Percentiles rank a stretch among this genome's conserved stretches.
Conservation (phyloP, 1,140 invertebrate genomes). For the Ruditapes philippinarum region DNA sequence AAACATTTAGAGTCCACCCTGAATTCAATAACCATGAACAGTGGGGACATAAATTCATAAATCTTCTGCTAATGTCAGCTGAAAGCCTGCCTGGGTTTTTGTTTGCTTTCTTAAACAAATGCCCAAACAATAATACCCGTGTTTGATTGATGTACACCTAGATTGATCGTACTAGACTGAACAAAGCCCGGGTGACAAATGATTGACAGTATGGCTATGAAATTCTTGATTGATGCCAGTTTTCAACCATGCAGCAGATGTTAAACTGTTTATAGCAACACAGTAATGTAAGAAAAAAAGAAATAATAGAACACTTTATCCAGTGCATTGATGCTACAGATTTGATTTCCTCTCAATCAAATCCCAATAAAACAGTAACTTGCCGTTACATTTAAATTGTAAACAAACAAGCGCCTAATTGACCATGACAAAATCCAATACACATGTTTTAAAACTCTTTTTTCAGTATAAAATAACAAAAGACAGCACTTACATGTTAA, state of each 20-base stretch:
- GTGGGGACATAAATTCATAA: constrained; percentile 67
- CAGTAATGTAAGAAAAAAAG: background rate
- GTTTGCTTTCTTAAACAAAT: constrained; percentile 85
- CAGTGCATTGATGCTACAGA: no score
- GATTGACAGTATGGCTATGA: constrained; percentile 86
- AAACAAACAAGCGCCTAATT: constrained; percentile 66
- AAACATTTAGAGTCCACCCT: constrained; percentile 37
- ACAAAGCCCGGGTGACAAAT: constrained; percentile 84
- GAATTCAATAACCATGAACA: constrained; percentile 69
- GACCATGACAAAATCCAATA: constrained; percentile 55
- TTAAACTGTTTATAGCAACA: constrained; percentile 59
- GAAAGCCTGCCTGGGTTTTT: constrained; percentile 76
- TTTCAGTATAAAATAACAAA: constrained; percentile 3
- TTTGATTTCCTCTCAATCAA: no score
- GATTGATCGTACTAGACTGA: constrained; percentile 85
- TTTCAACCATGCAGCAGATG: constrained; percentile 84
- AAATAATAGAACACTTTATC: background rate
- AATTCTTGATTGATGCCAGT: constrained; percentile 85
- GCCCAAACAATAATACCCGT: constrained; percentile 84
- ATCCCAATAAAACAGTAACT: constrained; percentile 6
- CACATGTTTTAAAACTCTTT: background rate
- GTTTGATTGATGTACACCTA: constrained; percentile 83
- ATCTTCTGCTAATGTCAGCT: constrained; percentile 79
- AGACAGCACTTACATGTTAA: constrained; percentile 89
- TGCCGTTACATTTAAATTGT: constrained; percentile 28